These are phyloP conservation scores for Lamprologus ornatipinnis DNA, from an alignment of 2,113 vertebrate genomes.

Conservation along the genomic window DNA sequence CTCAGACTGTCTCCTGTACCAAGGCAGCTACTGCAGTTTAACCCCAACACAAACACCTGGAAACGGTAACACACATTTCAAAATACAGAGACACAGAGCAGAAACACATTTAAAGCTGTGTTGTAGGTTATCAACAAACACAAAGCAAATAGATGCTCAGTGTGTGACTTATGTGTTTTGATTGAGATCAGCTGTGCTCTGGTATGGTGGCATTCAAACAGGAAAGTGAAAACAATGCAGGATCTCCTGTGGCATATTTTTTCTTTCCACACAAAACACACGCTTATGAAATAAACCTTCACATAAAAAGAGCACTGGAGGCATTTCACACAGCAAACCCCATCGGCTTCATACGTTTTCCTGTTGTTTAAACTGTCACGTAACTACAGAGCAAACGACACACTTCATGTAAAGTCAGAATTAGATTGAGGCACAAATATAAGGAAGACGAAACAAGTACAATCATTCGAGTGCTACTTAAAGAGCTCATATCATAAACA, in stretches of 20 bases:
- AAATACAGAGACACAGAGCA: neutral
- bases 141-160: neutral
- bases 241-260: neutral
- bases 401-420: neutral
- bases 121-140: neutral
- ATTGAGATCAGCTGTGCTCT: neutral
- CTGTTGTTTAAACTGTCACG: neutral
- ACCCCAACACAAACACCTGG: slow-evolving; percentile 87
- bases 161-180: neutral
- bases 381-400: neutral
- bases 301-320: rapidly evolving
- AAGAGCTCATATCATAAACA: neutral
- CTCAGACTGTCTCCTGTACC: slow-evolving; percentile 90
- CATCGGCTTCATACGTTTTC: neutral
- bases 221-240: neutral
- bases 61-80: neutral
- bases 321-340: neutral
- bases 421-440: neutral
- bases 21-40: slow-evolving; percentile 91
- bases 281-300: neutral
- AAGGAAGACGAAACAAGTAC: neutral
- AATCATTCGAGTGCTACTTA: neutral
- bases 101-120: rapidly evolving
- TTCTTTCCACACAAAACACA: neutral
- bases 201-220: neutral